Base-by-base conservation (phyloP, 35 echinoderm and acorn worm genomes). In the Anneissia japonica region DNA sequence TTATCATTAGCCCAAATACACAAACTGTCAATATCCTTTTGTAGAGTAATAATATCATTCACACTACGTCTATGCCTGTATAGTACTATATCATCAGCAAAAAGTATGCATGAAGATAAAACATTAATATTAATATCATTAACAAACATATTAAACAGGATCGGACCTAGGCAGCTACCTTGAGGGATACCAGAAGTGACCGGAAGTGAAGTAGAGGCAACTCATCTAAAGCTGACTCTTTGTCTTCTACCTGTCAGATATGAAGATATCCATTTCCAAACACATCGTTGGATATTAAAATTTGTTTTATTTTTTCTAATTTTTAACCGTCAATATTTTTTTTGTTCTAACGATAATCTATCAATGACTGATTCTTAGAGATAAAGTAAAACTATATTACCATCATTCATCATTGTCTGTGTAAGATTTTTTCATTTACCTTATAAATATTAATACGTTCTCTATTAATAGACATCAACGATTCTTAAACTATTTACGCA, bases 161-260 rank as follows among this genome's bases (percentile, higher is more conserved):
- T 28, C 19, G 85, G 11, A 4, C 32, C 31, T 3, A 86, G 14
- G 34, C 76, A 73, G 41, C 84, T 86, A 5, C 74, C 84, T 38
- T 86, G 73, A n/a, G n/a, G n/a, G n/a, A n/a, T n/a, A n/a, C n/a
- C n/a, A n/a, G 84, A 79, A 13, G 72, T 31, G 13, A 86, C 84
- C 10, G 51, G 51, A 23, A 64, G 51, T 3, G 51, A 64, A 16
- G 51, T 19, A 12, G 51, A 64, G 2, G 21, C 26, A 19, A 2
- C 7, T 19, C 51, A 6, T 2, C 26, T 64, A 64, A 64, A 6
- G 21, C 19, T 19, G 2, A 23, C 51, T 19, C 1, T 9, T 23
- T 64, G 51, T 19, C 26, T 19, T 64, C 51, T 64, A 64, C 26
- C 26, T 16, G 51, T 64, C 26, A 64, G 26, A 64, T 19, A 64